Conservation (phyloP, 2,888 invertebrate genomes). For the Epicampocera succincta region DNA sequence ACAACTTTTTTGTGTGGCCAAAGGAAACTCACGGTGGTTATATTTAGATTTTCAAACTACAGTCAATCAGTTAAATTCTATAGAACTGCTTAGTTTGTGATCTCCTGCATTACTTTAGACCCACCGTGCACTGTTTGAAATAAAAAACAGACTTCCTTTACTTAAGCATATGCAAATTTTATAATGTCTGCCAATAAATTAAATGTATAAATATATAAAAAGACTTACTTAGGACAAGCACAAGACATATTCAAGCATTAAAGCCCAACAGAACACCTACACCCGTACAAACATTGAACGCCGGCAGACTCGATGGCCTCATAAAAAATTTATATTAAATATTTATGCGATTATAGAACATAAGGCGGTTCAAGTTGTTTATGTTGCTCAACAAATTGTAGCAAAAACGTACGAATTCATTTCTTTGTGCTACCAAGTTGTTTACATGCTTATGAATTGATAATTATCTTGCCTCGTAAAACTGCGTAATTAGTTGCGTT, state of each 20-base stretch:
- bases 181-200: conserved; percentile 34
- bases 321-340: conserved; percentile 16
- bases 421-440: not conserved
- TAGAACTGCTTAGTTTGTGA: too few species aligned
- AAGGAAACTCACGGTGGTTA: too few species aligned
- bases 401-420: not conserved
- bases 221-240: conserved; percentile 31
- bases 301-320: not conserved
- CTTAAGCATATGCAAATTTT: conserved; percentile 26
- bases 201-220: conserved; percentile 51
- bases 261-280: not conserved
- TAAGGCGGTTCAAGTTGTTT: too few species aligned
- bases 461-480: conserved; percentile 3
- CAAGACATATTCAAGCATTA: conserved; percentile 10
- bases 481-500: conserved; percentile 42
- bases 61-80: too few species aligned
- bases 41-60: too few species aligned
- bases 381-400: too few species aligned
- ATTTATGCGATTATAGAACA: too few species aligned
- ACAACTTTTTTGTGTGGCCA: too few species aligned
- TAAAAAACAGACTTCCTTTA: too few species aligned
- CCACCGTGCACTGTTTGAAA: too few species aligned
- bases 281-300: conserved; percentile 2
- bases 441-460: not conserved
- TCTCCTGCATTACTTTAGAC: too few species aligned